Conservation (phyloP, 2,113 vertebrate species). For the Mugil cephalus region DNA sequence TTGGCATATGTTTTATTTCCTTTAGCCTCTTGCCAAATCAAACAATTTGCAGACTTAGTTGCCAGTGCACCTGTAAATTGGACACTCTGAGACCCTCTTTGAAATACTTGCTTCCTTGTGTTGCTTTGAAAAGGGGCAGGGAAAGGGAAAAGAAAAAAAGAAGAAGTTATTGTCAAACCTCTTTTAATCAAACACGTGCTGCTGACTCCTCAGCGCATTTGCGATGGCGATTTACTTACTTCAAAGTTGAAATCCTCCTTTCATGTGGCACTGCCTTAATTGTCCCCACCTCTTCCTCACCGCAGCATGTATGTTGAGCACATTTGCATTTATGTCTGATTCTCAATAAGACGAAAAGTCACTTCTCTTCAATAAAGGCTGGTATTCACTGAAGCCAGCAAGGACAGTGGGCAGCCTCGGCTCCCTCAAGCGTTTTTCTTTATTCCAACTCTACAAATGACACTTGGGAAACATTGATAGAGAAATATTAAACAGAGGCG, state of each 20-base stretch:
- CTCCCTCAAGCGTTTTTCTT: slow-evolving; percentile 49
- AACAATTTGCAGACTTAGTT: slow-evolving; percentile 6
- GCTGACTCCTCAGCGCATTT: slow-evolving; percentile 38
- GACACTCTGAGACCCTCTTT: slow-evolving; percentile 23
- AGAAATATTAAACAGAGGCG: slow-evolving; percentile 58
- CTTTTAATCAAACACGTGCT: slow-evolving; percentile 41
- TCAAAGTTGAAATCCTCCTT: slow-evolving; percentile 33
- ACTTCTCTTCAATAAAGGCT: slow-evolving; percentile 46
- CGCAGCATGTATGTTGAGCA: not conserved
- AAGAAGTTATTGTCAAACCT: slow-evolving; percentile 27
- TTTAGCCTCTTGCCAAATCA: slow-evolving; percentile 35
- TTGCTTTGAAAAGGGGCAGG: slow-evolving; percentile 43
- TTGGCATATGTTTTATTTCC: slow-evolving; percentile 38
- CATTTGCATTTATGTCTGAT: slow-evolving; percentile 45
- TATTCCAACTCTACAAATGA: slow-evolving; percentile 55
- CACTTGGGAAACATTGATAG: slow-evolving; percentile 52
- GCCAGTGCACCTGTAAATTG: slow-evolving; percentile 43
- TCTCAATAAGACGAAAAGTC: slow-evolving; percentile 57
- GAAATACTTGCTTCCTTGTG: slow-evolving; percentile 16
- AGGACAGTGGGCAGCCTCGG: slow-evolving; percentile 50
- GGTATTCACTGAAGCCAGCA: slow-evolving; percentile 39
- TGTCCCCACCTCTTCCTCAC: slow-evolving; percentile 17
- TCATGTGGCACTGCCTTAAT: slow-evolving; percentile 14
- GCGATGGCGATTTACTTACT: slow-evolving; percentile 17
- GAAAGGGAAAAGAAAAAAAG: not conserved